Evolutionary conservation across 2,797 vertebrate species (phyloP).

Genomic region (Philypnodon macrostomus): DNA sequence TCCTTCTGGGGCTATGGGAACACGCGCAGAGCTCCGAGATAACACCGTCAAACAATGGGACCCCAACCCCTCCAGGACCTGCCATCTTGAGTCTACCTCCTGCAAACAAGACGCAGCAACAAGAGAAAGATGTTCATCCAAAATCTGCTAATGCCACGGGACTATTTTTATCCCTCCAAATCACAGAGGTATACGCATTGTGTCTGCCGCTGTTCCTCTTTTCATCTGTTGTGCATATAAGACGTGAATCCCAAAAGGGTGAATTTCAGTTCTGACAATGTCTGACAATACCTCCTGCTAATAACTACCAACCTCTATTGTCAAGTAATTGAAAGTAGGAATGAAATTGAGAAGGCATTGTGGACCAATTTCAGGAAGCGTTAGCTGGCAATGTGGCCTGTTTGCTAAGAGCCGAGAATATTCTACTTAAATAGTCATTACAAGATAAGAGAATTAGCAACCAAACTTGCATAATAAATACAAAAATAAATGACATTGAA

Average conservation of each 20-base stretch:
- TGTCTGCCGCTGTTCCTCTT: background rate
- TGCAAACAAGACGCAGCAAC: background rate
- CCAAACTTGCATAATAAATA: no score
- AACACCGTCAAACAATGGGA: slow-evolving; percentile 3
- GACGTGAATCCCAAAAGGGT: background rate
- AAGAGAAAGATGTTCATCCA: background rate
- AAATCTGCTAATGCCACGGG: background rate
- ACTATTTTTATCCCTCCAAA: background rate
- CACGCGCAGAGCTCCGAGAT: background rate
- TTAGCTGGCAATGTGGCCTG: no score
- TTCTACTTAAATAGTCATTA: no score
- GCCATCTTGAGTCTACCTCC: slow-evolving; percentile 1
- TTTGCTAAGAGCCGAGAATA: no score
- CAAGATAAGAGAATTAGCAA: no score
- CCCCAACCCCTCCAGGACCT: background rate
- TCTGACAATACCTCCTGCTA: slow-evolving; percentile 2
- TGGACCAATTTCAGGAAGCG: background rate
- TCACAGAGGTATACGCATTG: background rate
- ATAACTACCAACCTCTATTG: background rate
- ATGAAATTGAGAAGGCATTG: background rate
- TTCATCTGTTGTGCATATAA: background rate
- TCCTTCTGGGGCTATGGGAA: slow-evolving; percentile 1
- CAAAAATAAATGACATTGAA: no score
- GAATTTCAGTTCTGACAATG: background rate
- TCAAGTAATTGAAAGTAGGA: background rate